These are phyloP conservation scores for Panorpa germanica DNA, from an alignment of 2,888 invertebrate species.

Conservation along the genomic window DNA sequence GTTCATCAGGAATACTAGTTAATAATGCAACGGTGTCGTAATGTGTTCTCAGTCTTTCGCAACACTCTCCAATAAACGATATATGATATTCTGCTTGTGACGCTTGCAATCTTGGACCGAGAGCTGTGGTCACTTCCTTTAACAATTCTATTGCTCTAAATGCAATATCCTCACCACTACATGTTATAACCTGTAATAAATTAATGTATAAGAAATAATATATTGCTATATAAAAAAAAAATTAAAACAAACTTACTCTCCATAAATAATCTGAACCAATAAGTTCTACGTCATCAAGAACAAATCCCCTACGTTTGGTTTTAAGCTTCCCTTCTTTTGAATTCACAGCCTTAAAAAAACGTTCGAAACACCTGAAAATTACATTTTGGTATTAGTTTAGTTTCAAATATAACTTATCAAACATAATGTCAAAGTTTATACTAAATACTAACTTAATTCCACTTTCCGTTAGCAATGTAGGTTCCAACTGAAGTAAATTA, in stretches of 20 bases:
- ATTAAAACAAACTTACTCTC: conserved; percentile 40
- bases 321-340: conserved; percentile 85
- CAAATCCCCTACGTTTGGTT: conserved; percentile 63
- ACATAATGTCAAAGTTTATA: conserved; percentile 46
- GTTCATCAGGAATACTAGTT: conserved; percentile 18
- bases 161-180: conserved; percentile 84
- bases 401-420: conserved; percentile 14
- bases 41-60: conserved; percentile 69
- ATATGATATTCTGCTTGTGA: conserved; percentile 72
- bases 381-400: conserved; percentile 13
- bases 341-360: conserved; percentile 90
- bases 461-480: conserved; percentile 77
- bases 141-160: conserved; percentile 78
- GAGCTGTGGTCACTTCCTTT: conserved; percentile 84
- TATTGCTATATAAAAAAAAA: conserved; percentile 4
- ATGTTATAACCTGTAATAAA: conserved; percentile 51
- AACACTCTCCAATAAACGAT: conserved; percentile 80
- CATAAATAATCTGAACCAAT: conserved; percentile 94
- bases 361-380: conserved; percentile 16
- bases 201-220: conserved; percentile 5
- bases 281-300: conserved; percentile 86
- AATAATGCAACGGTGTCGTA: conserved; percentile 57
- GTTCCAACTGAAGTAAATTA: conserved; percentile 82
- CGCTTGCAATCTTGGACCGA: conserved; percentile 69
- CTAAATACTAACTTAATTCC: conserved; percentile 96